phyloP scores from a whole-genome alignment of 64 coral and sea anemone genomes.

The Stichodactyla mertensii region DNA sequence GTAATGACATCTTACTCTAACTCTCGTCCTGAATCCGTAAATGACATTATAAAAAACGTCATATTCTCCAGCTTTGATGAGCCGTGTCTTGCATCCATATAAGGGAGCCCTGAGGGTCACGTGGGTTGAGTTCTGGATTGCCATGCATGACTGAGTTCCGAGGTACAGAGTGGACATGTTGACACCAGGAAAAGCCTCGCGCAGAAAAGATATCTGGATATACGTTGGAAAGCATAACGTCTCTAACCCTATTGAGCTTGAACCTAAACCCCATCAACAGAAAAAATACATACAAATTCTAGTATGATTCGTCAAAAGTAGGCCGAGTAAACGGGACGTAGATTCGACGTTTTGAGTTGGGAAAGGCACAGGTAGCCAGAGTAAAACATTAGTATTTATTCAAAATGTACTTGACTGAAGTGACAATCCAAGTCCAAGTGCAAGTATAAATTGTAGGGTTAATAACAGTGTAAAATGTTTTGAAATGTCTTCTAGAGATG shows the following conservation, averaged over 20 bases:
- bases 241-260: not conserved
- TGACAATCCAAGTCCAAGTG: too few species aligned
- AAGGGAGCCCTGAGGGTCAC: constrained; percentile 15
- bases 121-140: constrained; percentile 2
- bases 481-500: not conserved
- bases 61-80: not conserved
- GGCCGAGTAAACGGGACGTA: not conserved
- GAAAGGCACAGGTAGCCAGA: not conserved
- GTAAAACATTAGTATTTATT: not conserved
- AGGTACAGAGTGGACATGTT: not conserved
- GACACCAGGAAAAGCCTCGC: not conserved
- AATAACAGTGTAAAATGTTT: not conserved
- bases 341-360: not conserved
- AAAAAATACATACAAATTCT: not conserved
- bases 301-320: not conserved
- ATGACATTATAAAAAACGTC: not conserved
- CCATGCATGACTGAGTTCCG: not conserved
- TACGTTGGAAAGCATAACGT: not conserved
- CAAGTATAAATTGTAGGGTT: not conserved
- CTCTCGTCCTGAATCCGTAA: not conserved
- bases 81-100: not conserved
- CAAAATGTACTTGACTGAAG: too few species aligned
- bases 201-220: not conserved
- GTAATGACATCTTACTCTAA: not conserved
- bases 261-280: not conserved